A percentile compares a stretch with the other conserved stretches of the same genome.
Evolutionary conservation across 2,797 vertebrate genomes (phyloP).

Genomic region (Otus scops): DNA sequence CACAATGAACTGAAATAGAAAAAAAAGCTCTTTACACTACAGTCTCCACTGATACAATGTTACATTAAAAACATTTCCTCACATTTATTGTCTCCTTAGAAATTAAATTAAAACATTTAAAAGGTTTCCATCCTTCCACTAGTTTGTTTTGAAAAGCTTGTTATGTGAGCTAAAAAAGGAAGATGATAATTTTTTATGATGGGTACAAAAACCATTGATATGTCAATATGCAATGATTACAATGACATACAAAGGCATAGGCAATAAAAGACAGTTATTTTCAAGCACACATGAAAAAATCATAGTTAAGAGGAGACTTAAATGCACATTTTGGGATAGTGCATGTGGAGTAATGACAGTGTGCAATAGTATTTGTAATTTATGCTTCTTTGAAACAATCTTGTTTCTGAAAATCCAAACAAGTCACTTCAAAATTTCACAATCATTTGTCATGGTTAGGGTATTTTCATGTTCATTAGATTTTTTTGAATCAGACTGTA

Average conservation of each 20-base stretch:
- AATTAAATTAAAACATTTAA: neutral
- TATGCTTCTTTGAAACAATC: neutral
- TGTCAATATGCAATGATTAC: neutral
- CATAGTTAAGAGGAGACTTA: neutral
- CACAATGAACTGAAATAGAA: neutral
- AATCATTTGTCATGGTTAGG: neutral
- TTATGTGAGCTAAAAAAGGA: neutral
- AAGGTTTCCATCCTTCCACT: neutral
- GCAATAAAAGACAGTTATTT: neutral
- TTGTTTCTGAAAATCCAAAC: neutral
- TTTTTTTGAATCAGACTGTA: neutral
- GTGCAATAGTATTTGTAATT: neutral
- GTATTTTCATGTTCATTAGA: neutral
- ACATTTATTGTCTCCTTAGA: neutral
- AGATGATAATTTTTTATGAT: neutral
- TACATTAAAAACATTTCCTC: neutral
- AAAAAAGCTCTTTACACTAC: neutral
- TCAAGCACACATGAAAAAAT: rapidly evolving
- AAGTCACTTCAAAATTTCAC: neutral
- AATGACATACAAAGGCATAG: neutral
- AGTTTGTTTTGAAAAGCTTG: neutral
- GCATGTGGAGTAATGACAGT: neutral
- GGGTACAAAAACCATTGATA: neutral
- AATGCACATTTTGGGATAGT: neutral
- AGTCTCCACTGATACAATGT: neutral